phyloP scores from a whole-genome alignment of 1,140 invertebrate genomes.

The Zaprionus ghesquierei region DNA sequence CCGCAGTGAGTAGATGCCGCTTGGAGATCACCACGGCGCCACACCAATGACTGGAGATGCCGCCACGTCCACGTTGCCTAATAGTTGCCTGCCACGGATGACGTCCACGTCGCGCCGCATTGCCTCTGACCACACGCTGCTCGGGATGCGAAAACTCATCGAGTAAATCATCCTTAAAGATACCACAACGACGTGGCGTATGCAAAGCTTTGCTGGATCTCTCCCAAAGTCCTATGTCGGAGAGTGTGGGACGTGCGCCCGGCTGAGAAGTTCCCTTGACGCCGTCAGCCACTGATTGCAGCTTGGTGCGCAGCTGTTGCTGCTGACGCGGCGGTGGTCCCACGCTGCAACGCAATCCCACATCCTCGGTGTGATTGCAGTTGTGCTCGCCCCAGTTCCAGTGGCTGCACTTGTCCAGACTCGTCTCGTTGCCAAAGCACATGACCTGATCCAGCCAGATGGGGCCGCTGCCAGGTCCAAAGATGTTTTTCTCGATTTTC shows the following conservation, averaged over 20 bases:
- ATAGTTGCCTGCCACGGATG: conserved; percentile 93
- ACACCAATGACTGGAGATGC: conserved; percentile 88
- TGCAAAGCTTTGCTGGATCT: conserved; percentile 61
- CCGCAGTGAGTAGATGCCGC: conserved; percentile 89
- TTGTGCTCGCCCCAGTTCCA: conserved; percentile 88
- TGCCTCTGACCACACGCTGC: conserved; percentile 85
- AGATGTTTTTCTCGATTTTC: conserved; percentile 72
- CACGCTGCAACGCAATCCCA: conserved; percentile 84
- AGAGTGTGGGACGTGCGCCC: not conserved
- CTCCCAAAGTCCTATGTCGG: conserved; percentile 70
- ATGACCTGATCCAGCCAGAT: conserved; percentile 90
- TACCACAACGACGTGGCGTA: conserved; percentile 69
- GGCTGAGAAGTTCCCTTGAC: not conserved
- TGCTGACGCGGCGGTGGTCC: conserved; percentile 47
- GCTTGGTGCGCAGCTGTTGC: conserved; percentile 10
- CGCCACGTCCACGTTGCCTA: conserved; percentile 84
- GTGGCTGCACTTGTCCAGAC: conserved; percentile 86
- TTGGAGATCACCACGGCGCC: conserved; percentile 89
- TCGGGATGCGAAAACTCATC: conserved; percentile 80
- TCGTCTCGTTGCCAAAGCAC: conserved; percentile 88
- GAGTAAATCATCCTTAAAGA: conserved; percentile 58
- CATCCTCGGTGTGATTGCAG: conserved; percentile 90
- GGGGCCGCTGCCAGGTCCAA: conserved; percentile 84
- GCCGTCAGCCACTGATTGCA: not conserved
- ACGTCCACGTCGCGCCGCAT: conserved; percentile 85